These are phyloP conservation scores for Pteronotus mesoamericanus DNA, from an alignment of 2,797 vertebrate genomes.

Conservation along the genomic window DNA sequence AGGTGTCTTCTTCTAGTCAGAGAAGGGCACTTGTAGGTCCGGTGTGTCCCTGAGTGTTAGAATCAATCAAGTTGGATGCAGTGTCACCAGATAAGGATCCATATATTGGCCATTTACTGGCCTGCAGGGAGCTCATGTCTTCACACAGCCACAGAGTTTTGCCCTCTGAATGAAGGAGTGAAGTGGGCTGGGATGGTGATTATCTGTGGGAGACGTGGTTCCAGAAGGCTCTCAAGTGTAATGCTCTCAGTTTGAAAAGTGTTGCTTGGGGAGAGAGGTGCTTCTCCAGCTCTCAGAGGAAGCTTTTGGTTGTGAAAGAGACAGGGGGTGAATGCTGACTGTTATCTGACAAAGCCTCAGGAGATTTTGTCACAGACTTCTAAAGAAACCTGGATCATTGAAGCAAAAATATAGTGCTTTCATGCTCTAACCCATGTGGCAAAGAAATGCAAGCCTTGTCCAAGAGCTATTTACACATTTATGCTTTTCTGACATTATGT, in stretches of 20 bases:
- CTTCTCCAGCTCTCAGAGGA: neutral
- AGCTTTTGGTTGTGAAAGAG: neutral
- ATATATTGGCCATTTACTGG: neutral
- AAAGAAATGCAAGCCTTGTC: constrained; percentile 22
- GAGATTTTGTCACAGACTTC: constrained; percentile 9
- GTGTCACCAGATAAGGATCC: neutral
- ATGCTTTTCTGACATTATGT: neutral
- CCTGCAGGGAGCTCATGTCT: neutral
- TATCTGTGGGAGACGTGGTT: neutral
- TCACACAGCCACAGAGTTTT: neutral
- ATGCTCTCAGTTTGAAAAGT: neutral
- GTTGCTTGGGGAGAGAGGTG: neutral
- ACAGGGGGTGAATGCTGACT: neutral
- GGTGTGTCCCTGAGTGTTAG: neutral
- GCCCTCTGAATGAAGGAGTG: neutral
- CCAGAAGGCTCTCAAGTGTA: neutral
- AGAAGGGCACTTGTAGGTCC: neutral
- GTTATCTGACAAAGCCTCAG: neutral
- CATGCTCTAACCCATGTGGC: constrained; percentile 36
- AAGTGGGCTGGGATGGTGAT: neutral
- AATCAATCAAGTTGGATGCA: neutral
- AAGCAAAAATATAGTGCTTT: constrained; percentile 60
- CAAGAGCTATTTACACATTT: constrained; percentile 43
- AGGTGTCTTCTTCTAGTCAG: neutral
- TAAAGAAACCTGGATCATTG: constrained; percentile 51